phyloP scores from a whole-genome alignment of 1,140 invertebrate species.

The Phymorhynchus buccinoides region DNA sequence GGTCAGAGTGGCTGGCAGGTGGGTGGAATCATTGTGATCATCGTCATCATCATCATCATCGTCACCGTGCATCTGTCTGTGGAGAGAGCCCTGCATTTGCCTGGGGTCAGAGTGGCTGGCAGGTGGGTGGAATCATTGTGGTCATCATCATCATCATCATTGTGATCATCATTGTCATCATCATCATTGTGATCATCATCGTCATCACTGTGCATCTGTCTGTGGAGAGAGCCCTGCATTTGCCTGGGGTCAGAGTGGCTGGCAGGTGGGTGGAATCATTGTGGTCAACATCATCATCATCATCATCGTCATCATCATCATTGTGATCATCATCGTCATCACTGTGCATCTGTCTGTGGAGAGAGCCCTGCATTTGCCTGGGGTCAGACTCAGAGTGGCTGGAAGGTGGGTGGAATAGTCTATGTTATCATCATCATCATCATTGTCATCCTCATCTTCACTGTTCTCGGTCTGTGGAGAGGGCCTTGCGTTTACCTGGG shows the following conservation, averaged over 20 bases:
- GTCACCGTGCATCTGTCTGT: slow-evolving; percentile 65
- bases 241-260: slow-evolving; percentile 57
- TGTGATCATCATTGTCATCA: too few relatives aligned
- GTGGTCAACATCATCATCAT: too few relatives aligned
- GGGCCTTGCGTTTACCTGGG: slow-evolving; percentile 68
- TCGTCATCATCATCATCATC: too few relatives aligned
- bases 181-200: too few relatives aligned
- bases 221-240: slow-evolving; percentile 69
- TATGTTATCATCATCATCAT: too few relatives aligned
- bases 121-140: background rate
- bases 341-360: slow-evolving; percentile 66
- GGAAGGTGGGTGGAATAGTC: background rate
- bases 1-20: slow-evolving; percentile 46
- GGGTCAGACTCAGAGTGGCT: slow-evolving; percentile 50
- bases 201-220: slow-evolving; percentile 64
- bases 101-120: slow-evolving; percentile 50
- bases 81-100: slow-evolving; percentile 69
- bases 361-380: slow-evolving; percentile 68
- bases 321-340: slow-evolving; percentile 66
- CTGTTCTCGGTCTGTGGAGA: slow-evolving; percentile 65
- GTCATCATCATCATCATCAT: too few relatives aligned
- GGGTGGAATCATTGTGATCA: too few relatives aligned
- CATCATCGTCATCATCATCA: too few relatives aligned
- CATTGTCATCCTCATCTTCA: slow-evolving; percentile 62
- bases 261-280: slow-evolving; percentile 1